Percentiles rank a stretch among this genome's conserved stretches.
Conservation (phyloP, 2,797 vertebrate species). For the Sebastes iracundus region DNA sequence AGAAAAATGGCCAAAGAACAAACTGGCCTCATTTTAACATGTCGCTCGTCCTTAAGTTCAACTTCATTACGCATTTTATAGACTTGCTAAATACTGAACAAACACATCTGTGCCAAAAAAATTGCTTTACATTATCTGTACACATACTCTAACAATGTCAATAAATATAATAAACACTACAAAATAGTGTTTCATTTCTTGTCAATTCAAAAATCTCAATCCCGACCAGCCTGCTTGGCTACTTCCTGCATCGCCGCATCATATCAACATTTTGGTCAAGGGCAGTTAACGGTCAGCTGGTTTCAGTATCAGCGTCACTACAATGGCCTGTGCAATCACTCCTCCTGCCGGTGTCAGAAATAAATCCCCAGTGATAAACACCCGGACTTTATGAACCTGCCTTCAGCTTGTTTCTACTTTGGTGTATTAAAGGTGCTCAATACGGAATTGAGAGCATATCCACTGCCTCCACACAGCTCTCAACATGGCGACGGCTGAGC, state of each 20-base stretch:
- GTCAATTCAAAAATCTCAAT: slow-evolving; percentile 3
- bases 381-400: neutral
- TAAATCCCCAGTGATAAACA: neutral
- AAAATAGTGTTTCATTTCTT: slow-evolving; percentile 26
- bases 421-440: neutral
- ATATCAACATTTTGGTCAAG: slow-evolving; percentile 20
- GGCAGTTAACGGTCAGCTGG: slow-evolving; percentile 20
- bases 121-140: slow-evolving; percentile 47
- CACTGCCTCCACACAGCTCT: accelerated
- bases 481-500: neutral
- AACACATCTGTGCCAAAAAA: slow-evolving; percentile 58
- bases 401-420: neutral
- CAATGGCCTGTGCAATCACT: neutral
- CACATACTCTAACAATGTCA: slow-evolving; percentile 41
- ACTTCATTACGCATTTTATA: slow-evolving; percentile 37
- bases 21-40: slow-evolving; percentile 26
- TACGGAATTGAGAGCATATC: neutral
- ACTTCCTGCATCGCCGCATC: slow-evolving; percentile 1
- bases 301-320: slow-evolving; percentile 1
- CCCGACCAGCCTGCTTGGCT: slow-evolving; percentile 3
- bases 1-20: slow-evolving; percentile 45
- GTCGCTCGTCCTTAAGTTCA: slow-evolving; percentile 6
- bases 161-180: slow-evolving; percentile 55
- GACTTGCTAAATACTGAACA: slow-evolving; percentile 62
- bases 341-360: neutral